Evolutionary conservation across 2,797 vertebrate species (phyloP), one percentile per base, ranked within the genome.

Genomic region (Thaleichthys pacificus): DNA sequence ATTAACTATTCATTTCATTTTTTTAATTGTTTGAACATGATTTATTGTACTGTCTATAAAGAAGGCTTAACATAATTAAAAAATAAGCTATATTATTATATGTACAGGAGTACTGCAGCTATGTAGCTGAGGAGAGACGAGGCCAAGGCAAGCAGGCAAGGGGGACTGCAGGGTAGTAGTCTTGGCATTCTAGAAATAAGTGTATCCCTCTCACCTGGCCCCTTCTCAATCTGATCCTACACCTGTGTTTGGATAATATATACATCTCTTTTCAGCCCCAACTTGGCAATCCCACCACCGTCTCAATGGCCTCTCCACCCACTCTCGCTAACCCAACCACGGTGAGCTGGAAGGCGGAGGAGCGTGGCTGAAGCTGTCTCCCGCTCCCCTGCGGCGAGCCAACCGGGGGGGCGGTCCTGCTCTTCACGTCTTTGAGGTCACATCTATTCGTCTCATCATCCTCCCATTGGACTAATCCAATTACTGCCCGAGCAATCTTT

Each of bases 21-120:
- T 76, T 77, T 85, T 84, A 70, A 88, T 19, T 28, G 74, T 88
- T 87, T 79, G 71, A 89, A 89, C 85, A 80, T 87, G 82, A 84
- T 88, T 83, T 91, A 88, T 92, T 85, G 77, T 89, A 89, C 68
- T 79, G 77, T 82, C 87, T 90, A 89, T 86, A 92, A 92, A 91
- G 89, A 92, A 91, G 78, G 85, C 85, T 86, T 56, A 92, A 93
- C 89, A 89, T 70, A 93, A 92, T 92, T 93, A 79, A 93, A 93
- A 93, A 93, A 93, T 93, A 93, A 92, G 90, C 90, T 93, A 91
- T 93, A 91, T 92, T 87, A 91, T 92, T 87, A 80, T 93, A 93
- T 93, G 88, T 93, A 93, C 91, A 93, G 82, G 80, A 87, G 86
- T 84, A 83, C 85, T 72, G 87, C 85, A 88, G 86, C 88, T 85